Conservation (phyloP, 2,888 invertebrate species). For the Volucella inflata region DNA sequence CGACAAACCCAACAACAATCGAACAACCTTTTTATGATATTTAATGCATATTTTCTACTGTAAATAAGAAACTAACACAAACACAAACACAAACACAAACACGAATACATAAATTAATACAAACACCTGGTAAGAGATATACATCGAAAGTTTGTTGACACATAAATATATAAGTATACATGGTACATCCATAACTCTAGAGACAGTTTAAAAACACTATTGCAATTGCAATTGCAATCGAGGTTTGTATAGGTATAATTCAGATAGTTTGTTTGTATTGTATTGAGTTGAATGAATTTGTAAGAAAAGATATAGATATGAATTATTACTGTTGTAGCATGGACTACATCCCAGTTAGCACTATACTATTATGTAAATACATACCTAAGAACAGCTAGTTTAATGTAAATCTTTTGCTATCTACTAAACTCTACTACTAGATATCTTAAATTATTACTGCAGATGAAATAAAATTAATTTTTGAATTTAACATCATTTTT, state of each 20-base stretch:
- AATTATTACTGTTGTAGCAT: constrained; percentile 48
- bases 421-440: constrained; percentile 74
- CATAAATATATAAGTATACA: neutral
- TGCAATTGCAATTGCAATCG: constrained; percentile 30
- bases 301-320: neutral
- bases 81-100: constrained; percentile 9
- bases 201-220: constrained; percentile 2
- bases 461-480: constrained; percentile 73
- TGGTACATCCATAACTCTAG: neutral
- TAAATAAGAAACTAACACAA: constrained; percentile 41
- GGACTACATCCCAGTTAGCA: constrained; percentile 63
- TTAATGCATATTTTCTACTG: constrained; percentile 36
- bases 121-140: constrained; percentile 29
- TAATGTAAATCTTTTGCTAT: constrained; percentile 75
- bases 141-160: constrained; percentile 53
- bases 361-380: constrained; percentile 48
- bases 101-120: constrained; percentile 52
- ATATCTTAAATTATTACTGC: constrained; percentile 74
- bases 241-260: neutral
- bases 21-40: constrained; percentile 20
- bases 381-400: constrained; percentile 63
- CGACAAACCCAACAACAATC: neutral
- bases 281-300: neutral
- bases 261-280: constrained; percentile 13
- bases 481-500: constrained; percentile 53